These are phyloP conservation scores for Drosophila anomelani DNA, from an alignment of 2,888 invertebrate species.

Conservation along the genomic window DNA sequence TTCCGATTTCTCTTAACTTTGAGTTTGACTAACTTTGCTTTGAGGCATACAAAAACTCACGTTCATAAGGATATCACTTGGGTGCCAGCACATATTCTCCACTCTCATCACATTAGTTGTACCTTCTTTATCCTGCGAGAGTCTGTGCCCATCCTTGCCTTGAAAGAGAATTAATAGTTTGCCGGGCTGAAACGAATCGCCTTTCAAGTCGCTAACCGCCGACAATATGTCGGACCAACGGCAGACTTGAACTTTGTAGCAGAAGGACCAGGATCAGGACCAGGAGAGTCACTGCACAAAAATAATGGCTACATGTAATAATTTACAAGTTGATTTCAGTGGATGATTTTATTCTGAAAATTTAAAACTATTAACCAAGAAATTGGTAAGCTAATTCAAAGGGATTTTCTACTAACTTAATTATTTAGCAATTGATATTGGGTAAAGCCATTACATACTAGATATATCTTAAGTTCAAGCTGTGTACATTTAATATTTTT, in stretches of 20 bases:
- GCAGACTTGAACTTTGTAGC: slow-evolving; percentile 36
- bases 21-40: too few relatives aligned
- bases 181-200: slow-evolving; percentile 83
- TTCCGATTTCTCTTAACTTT: too few relatives aligned
- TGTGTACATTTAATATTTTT: neutral
- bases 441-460: neutral
- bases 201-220: slow-evolving; percentile 78
- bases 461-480: neutral
- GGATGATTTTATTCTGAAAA: neutral
- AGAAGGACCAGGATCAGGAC: slow-evolving; percentile 11
- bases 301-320: too few relatives aligned
- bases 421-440: neutral
- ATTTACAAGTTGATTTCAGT: too few relatives aligned
- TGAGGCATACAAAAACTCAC: too few relatives aligned
- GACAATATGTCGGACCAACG: slow-evolving; percentile 79
- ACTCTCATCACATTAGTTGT: slow-evolving; percentile 10
- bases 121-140: slow-evolving; percentile 9
- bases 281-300: neutral
- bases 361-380: neutral
- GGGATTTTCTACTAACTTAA: neutral
- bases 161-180: slow-evolving; percentile 82
- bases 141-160: slow-evolving; percentile 1
- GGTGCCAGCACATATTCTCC: slow-evolving; percentile 3
- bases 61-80: slow-evolving; percentile 5
- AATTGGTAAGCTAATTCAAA: neutral